Percentiles rank a stretch among this genome's conserved stretches.
Conservation (phyloP, 2,113 vertebrate genomes). For the Dromiciops gliroides region DNA sequence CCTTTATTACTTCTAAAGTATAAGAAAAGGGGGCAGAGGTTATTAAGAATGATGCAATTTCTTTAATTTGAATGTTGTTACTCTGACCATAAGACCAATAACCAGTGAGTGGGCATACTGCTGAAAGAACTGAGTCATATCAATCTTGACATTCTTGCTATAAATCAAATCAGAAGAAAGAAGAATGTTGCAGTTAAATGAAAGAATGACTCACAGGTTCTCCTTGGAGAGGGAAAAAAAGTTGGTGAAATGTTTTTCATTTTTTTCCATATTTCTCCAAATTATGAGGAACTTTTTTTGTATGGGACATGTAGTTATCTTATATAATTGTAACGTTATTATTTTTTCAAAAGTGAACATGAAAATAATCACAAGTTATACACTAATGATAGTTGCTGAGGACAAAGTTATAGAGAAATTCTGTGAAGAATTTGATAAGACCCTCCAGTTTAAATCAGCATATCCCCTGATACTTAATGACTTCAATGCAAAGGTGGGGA, state of each 20-base stretch:
- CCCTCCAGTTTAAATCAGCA: not conserved
- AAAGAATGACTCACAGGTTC: not conserved
- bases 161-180: not conserved
- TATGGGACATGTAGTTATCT: not conserved
- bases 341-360: not conserved
- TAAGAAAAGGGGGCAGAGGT: not conserved
- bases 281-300: not conserved
- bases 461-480: not conserved
- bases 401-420: not conserved
- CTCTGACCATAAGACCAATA: not conserved
- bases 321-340: not conserved
- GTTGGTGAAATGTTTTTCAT: not conserved
- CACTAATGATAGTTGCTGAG: not conserved
- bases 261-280: not conserved
- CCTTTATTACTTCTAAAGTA: not conserved
- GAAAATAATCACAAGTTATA: not conserved
- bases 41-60: not conserved
- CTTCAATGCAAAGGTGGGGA: not conserved
- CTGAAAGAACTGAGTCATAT: not conserved
- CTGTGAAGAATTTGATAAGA: not conserved
- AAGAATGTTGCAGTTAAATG: not conserved
- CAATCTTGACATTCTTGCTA: not conserved
- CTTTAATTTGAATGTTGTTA: not conserved
- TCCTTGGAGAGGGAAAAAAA: not conserved
- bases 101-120: not conserved